These are phyloP conservation scores for Linyphia triangularis DNA, from an alignment of 2,888 invertebrate genomes.

Conservation along the genomic window DNA sequence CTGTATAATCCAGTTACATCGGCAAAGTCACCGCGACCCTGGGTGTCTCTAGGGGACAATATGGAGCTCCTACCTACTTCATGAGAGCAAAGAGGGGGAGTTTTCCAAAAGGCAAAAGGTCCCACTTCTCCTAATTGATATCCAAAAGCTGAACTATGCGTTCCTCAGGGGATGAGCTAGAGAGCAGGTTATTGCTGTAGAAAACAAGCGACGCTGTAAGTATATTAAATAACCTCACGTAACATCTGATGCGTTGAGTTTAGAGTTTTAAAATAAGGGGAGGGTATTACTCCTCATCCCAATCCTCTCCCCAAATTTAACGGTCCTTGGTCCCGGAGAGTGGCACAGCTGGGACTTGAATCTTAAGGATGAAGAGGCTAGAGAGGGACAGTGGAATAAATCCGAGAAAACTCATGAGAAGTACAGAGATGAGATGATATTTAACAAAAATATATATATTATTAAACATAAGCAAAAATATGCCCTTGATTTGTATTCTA, in stretches of 20 bases:
- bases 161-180: conserved; percentile 1
- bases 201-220: conserved; percentile 70
- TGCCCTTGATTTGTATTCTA: too few relatives aligned
- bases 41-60: conserved; percentile 53
- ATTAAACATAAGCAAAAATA: too few relatives aligned
- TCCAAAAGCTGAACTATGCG: conserved; percentile 52
- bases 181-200: conserved; percentile 42
- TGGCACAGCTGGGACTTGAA: conserved; percentile 30
- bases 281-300: background rate
- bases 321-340: conserved; percentile 42
- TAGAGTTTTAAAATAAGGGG: conserved; percentile 73
- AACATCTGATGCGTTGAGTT: conserved; percentile 71
- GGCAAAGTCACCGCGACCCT: conserved; percentile 58
- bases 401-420: too few relatives aligned
- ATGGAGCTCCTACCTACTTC: conserved; percentile 57
- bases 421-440: too few relatives aligned
- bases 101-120: conserved; percentile 63
- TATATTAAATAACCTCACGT: conserved; percentile 73
- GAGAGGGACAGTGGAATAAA: conserved; percentile 9
- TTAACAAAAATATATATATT: too few relatives aligned
- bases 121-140: conserved; percentile 73
- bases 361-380: conserved; percentile 25
- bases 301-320: conserved; percentile 48
- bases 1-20: conserved; percentile 67
- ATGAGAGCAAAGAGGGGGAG: conserved; percentile 1